Percentiles rank a stretch among this genome's conserved stretches.
Evolutionary conservation across 2,888 invertebrate species (phyloP).

Genomic region (Ormyrus pomaceus): DNA sequence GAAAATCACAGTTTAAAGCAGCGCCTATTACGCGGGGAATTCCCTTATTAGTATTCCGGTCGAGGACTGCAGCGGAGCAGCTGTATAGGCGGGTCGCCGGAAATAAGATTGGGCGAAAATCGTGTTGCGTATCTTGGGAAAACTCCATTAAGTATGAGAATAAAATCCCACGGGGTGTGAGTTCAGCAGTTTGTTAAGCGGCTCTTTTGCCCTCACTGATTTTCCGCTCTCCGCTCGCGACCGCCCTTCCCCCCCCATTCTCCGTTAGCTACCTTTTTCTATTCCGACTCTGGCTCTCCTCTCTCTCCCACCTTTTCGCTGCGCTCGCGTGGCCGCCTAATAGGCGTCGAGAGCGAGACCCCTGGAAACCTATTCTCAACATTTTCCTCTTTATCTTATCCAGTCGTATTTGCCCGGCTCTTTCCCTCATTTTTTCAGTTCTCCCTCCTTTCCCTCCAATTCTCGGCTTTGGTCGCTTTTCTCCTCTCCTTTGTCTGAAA

Average conservation of each 20-base stretch:
- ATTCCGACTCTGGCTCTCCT: background rate
- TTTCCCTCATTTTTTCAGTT: background rate
- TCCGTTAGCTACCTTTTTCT: constrained; percentile 48
- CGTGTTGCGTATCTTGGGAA: constrained; percentile 66
- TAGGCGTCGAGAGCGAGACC: constrained; percentile 10
- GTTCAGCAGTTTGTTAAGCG: constrained; percentile 74
- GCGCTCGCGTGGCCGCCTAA: constrained; percentile 6
- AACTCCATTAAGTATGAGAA: constrained; percentile 72
- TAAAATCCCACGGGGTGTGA: constrained; percentile 71
- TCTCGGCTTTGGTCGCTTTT: background rate
- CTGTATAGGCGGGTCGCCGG: constrained; percentile 4
- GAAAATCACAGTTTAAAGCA: background rate
- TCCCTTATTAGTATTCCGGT: constrained; percentile 27
- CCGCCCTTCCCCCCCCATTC: background rate
- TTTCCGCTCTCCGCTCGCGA: constrained; percentile 55
- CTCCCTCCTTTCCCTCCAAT: background rate
- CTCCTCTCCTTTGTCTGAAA: background rate
- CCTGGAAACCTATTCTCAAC: constrained; percentile 33
- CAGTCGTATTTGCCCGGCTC: too few relatives aligned
- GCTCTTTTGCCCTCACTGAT: constrained; percentile 61
- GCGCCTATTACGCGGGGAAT: constrained; percentile 21
- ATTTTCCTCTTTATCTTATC: background rate
- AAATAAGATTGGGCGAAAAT: constrained; percentile 59
- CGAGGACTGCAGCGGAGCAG: constrained; percentile 14
- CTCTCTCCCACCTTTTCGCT: background rate